Percentiles rank a stretch among this genome's conserved stretches.
phyloP scores from a whole-genome alignment of 2,113 vertebrate genomes.

The Oostethus manadensis region DNA sequence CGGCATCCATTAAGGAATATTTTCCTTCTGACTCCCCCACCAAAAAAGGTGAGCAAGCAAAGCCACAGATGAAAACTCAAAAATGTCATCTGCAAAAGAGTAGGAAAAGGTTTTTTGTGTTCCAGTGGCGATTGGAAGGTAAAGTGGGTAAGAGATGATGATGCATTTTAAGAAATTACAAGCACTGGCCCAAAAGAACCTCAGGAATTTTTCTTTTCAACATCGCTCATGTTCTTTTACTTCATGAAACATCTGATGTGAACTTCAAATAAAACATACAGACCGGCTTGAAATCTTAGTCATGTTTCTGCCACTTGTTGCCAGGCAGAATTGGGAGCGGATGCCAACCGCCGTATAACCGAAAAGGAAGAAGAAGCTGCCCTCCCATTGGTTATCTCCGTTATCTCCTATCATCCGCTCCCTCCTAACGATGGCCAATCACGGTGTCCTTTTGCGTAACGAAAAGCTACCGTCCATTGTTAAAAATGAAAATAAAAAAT shows the following conservation, averaged over 20 bases:
- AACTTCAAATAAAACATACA: not conserved
- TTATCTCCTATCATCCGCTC: too few species aligned
- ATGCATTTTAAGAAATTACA: conserved; percentile 7
- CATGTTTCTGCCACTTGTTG: not conserved
- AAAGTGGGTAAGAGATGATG: conserved; percentile 2
- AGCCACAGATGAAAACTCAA: conserved; percentile 1
- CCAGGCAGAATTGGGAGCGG: not conserved
- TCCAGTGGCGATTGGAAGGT: conserved; percentile 10
- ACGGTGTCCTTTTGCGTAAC: too few species aligned
- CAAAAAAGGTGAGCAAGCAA: too few species aligned
- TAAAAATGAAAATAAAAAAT: too few species aligned
- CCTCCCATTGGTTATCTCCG: too few species aligned
- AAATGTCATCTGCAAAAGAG: conserved; percentile 3
- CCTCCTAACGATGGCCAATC: too few species aligned
- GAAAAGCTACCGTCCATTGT: too few species aligned
- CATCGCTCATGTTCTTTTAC: not conserved
- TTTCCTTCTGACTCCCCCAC: not conserved
- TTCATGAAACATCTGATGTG: not conserved
- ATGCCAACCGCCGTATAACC: too few species aligned
- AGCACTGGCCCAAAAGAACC: conserved; percentile 3
- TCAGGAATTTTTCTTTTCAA: not conserved
- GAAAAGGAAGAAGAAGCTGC: too few species aligned
- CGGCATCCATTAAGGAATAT: not conserved
- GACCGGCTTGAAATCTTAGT: too few species aligned
- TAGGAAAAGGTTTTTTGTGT: not conserved